phyloP scores from a whole-genome alignment of 2,797 vertebrate species.

The Bufotes viridis region DNA sequence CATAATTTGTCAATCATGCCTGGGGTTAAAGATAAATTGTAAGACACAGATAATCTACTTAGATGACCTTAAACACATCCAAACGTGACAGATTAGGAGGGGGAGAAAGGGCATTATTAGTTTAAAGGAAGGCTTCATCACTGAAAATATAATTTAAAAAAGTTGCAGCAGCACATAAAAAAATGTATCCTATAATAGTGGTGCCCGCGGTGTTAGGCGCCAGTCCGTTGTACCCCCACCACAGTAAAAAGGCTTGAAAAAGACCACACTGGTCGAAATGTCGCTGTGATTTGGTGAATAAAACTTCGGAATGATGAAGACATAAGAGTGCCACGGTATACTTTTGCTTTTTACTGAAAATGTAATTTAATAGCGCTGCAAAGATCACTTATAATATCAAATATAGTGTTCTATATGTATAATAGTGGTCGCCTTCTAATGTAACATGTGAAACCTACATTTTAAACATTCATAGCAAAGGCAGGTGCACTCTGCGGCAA shows the following conservation, averaged over 20 bases:
- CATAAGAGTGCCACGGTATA: too few species aligned
- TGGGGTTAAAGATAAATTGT: constrained; percentile 30
- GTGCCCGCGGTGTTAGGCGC: too few species aligned
- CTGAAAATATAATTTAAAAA: constrained; percentile 9
- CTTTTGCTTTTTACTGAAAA: too few species aligned
- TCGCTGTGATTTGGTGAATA: too few species aligned
- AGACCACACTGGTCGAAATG: too few species aligned
- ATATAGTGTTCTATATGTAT: neutral
- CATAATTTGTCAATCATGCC: constrained; percentile 12
- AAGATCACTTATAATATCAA: constrained; percentile 1
- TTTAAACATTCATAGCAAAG: too few species aligned
- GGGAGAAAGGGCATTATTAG: constrained; percentile 7
- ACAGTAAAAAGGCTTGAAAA: too few species aligned
- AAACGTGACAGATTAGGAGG: constrained; percentile 38
- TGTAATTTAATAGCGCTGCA: constrained; percentile 9
- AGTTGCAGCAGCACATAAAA: too few species aligned
- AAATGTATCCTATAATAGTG: too few species aligned
- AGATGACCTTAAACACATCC: constrained; percentile 36
- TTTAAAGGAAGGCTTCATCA: constrained; percentile 22
- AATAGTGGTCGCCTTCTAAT: neutral
- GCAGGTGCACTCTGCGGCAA: too few species aligned
- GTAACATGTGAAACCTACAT: neutral
- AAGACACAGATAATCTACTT: constrained; percentile 29
- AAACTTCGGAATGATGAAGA: too few species aligned
- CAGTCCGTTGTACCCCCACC: too few species aligned